A percentile compares a stretch with the other conserved stretches of the same genome.
These are phyloP conservation scores for Tinea semifulvella DNA, from an alignment of 2,888 invertebrate species.

Conservation along the genomic window DNA sequence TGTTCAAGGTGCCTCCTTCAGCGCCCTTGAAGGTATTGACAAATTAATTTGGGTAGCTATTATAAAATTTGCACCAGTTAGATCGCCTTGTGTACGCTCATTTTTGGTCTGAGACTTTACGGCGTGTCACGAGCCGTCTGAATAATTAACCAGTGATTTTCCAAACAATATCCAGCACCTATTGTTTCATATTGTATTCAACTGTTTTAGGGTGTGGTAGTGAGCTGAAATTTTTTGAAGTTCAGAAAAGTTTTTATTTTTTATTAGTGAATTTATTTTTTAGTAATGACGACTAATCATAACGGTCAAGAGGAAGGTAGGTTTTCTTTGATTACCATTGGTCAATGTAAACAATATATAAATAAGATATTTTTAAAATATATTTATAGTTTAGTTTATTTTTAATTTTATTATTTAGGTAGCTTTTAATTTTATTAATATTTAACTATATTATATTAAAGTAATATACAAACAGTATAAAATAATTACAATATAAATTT, in stretches of 20 bases:
- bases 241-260: neutral
- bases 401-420: too few relatives aligned
- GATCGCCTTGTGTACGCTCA: neutral
- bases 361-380: too few relatives aligned
- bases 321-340: neutral
- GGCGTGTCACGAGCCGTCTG: neutral
- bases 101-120: neutral
- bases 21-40: neutral
- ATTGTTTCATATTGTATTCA: too few relatives aligned
- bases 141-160: slow-evolving; percentile 2
- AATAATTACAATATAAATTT: too few relatives aligned
- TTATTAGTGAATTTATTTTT: slow-evolving; percentile 5
- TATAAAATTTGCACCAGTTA: slow-evolving; percentile 8
- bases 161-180: neutral
- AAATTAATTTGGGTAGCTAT: slow-evolving; percentile 4
- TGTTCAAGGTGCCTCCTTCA: neutral
- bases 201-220: too few relatives aligned
- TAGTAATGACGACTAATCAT: neutral
- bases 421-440: too few relatives aligned
- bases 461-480: too few relatives aligned
- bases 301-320: slow-evolving; percentile 1
- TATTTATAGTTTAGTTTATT: neutral
- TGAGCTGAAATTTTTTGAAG: neutral
- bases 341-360: neutral
- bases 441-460: too few relatives aligned